Conservation (phyloP, 2,888 invertebrate species). For the Idaea biselata region DNA sequence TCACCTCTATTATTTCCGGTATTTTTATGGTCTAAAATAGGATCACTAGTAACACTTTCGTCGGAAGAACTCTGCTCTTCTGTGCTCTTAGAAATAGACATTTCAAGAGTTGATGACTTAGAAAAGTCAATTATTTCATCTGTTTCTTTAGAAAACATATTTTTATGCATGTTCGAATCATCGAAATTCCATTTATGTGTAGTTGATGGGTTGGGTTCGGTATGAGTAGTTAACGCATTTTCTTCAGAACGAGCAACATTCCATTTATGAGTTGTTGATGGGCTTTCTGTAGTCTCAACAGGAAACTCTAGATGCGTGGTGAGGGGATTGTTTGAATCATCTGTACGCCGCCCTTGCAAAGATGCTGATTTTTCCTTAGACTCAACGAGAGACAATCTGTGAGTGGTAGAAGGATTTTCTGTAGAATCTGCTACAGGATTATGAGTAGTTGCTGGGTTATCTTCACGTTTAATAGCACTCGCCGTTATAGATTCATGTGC, state of each 20-base stretch:
- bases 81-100: not conserved
- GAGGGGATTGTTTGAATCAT: not conserved
- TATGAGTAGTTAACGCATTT: not conserved
- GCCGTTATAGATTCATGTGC: not conserved
- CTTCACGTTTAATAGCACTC: not conserved
- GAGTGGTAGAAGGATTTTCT: not conserved
- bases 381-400: not conserved
- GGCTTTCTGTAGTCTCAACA: not conserved
- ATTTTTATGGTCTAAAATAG: not conserved
- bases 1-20: not conserved
- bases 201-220: not conserved
- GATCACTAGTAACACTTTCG: not conserved
- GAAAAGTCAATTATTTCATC: not conserved
- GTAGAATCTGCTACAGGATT: not conserved
- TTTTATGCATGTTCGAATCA: not conserved
- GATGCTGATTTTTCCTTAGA: not conserved
- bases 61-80: not conserved
- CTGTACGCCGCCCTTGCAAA: not conserved
- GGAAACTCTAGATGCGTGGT: not conserved
- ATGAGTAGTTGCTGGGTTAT: not conserved
- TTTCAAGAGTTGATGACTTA: not conserved
- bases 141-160: not conserved
- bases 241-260: not conserved
- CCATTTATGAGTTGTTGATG: not conserved
- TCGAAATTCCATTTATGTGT: not conserved